Percentiles rank a stretch among this genome's conserved stretches.
phyloP scores from a whole-genome alignment of 2,113 vertebrate species.

The Speoplatyrhinus poulsoni region DNA sequence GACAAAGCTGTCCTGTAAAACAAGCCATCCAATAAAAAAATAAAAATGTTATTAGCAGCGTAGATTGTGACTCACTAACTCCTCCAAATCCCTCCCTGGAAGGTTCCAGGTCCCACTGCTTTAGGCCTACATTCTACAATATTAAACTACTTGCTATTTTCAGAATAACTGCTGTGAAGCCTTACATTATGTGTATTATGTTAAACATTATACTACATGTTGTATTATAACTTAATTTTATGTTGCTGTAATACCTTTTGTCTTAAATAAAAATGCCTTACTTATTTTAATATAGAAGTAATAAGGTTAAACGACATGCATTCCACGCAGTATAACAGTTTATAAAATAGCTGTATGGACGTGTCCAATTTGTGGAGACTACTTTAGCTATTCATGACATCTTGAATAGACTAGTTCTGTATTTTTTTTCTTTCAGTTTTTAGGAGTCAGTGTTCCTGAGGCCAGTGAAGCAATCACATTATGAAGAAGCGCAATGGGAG shows the following conservation, averaged over 20 bases:
- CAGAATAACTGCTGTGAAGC: no score
- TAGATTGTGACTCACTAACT: constrained; percentile 45
- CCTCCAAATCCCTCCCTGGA: constrained; percentile 3
- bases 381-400: neutral
- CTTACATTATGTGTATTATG: no score
- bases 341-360: no score
- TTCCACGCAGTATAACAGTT: no score
- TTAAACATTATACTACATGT: no score
- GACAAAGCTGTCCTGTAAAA: constrained; percentile 6
- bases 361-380: neutral
- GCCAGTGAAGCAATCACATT: constrained; percentile 3
- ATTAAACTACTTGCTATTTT: neutral
- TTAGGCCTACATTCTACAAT: constrained; percentile 27
- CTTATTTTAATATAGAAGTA: no score
- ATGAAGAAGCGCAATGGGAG: neutral
- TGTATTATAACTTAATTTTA: no score
- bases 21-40: constrained; percentile 17
- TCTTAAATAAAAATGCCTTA: no score
- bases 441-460: neutral
- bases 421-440: no score
- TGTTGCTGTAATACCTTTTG: no score
- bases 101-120: constrained; percentile 9
- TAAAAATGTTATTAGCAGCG: constrained; percentile 19
- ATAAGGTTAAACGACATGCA: no score
- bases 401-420: neutral